phyloP scores from a whole-genome alignment of 2,797 vertebrate genomes.

The Periophthalmus magnuspinnatus region DNA sequence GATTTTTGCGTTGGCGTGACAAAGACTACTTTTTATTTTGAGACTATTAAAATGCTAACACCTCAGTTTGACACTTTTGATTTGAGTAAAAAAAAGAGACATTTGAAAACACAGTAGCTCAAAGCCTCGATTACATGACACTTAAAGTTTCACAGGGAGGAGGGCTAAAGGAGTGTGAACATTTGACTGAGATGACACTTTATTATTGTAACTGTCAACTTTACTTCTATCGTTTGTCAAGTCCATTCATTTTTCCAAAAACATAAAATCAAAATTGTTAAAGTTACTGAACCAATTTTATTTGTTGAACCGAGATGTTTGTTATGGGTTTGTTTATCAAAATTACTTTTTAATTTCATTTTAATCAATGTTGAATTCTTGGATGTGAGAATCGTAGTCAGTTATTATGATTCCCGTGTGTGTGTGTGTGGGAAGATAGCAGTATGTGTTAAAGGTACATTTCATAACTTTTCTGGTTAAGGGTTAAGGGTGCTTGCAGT shows the following conservation, averaged over 20 bases:
- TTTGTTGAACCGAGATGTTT: not conserved
- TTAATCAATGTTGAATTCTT: no score
- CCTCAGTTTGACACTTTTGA: constrained; percentile 3
- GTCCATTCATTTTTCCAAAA: constrained; percentile 24
- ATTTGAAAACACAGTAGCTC: constrained; percentile 32
- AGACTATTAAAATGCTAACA: constrained; percentile 1
- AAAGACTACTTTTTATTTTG: not conserved
- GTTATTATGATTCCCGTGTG: no score
- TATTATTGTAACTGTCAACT: constrained; percentile 23
- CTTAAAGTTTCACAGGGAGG: constrained; percentile 31
- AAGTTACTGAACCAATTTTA: no score
- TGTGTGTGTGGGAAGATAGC: no score
- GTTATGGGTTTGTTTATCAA: not conserved
- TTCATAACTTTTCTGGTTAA: no score
- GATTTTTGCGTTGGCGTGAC: not conserved
- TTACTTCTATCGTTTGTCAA: constrained; percentile 34
- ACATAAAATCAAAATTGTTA: no score
- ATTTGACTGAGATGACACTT: constrained; percentile 29
- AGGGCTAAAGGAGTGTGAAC: constrained; percentile 14
- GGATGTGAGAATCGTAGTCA: no score
- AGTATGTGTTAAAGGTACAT: no score
- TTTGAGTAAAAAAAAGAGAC: constrained; percentile 15
- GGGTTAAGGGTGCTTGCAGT: no score
- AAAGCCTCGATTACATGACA: constrained; percentile 39
- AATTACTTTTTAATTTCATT: no score